phyloP scores from a whole-genome alignment of 2,113 vertebrate species.

The Entomyzon cyanotis region DNA sequence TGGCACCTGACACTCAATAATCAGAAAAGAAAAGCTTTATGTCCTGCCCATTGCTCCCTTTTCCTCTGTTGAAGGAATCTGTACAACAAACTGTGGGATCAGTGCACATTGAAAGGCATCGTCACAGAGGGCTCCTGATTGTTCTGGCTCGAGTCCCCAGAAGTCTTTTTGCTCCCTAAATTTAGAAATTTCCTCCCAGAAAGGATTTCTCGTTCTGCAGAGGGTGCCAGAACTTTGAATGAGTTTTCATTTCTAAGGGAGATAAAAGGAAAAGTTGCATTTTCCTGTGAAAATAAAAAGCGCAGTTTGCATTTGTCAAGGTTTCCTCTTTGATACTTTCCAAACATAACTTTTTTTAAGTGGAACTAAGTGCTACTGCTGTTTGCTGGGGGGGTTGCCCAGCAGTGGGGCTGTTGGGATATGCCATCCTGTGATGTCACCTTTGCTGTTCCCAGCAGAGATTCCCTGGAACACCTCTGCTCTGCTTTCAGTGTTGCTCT shows the following conservation, averaged over 20 bases:
- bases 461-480: neutral
- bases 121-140: neutral
- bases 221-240: neutral
- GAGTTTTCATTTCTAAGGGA: neutral
- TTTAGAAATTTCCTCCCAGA: neutral
- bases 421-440: neutral
- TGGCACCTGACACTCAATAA: neutral
- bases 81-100: neutral
- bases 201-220: neutral
- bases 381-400: neutral
- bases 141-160: neutral
- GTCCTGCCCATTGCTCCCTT: neutral
- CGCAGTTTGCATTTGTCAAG: neutral
- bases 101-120: neutral
- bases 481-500: neutral
- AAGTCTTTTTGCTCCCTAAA: neutral
- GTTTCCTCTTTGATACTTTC: neutral
- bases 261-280: neutral
- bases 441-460: neutral
- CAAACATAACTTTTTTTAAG: neutral
- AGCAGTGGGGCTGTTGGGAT: neutral
- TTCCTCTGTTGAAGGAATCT: neutral
- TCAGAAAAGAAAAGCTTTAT: neutral
- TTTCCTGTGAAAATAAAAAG: neutral
- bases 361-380: neutral